Conservation (phyloP, 1,140 invertebrate species). For the Camponotus pennsylvanicus region DNA sequence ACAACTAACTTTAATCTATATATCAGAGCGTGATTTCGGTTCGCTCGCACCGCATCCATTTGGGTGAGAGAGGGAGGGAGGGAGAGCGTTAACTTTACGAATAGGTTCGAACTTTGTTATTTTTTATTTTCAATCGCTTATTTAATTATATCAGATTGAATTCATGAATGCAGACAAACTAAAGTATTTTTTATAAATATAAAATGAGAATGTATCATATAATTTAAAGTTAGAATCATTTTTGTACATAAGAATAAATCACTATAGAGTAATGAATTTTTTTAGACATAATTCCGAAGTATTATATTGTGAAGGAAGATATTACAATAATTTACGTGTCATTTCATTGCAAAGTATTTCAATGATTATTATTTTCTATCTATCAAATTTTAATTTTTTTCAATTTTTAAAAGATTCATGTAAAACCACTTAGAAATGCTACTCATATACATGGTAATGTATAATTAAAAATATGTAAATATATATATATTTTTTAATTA, state of each 20-base stretch:
- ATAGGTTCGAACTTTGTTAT: conserved; percentile 46
- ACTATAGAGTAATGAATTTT: background rate
- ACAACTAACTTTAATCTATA: conserved; percentile 65
- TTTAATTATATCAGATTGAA: conserved; percentile 20
- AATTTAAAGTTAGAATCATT: background rate
- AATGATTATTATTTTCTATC: background rate
- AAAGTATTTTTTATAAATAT: background rate
- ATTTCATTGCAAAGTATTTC: background rate
- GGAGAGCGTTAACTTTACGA: conserved; percentile 17
- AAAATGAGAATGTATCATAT: background rate
- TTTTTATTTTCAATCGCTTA: conserved; percentile 30
- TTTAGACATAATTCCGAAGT: background rate
- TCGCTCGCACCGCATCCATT: background rate
- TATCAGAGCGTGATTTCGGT: conserved; percentile 59
- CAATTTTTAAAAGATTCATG: background rate
- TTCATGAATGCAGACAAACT: background rate
- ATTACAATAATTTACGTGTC: background rate
- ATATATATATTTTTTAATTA: conserved; percentile 7
- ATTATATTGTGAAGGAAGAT: background rate
- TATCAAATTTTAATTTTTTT: background rate
- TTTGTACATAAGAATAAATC: background rate
- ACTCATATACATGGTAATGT: background rate
- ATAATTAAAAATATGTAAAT: background rate
- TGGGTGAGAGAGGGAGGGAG: no score
- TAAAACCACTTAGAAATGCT: background rate